Conservation (phyloP, 2,113 vertebrate genomes). For the Chaetodon auriga region DNA sequence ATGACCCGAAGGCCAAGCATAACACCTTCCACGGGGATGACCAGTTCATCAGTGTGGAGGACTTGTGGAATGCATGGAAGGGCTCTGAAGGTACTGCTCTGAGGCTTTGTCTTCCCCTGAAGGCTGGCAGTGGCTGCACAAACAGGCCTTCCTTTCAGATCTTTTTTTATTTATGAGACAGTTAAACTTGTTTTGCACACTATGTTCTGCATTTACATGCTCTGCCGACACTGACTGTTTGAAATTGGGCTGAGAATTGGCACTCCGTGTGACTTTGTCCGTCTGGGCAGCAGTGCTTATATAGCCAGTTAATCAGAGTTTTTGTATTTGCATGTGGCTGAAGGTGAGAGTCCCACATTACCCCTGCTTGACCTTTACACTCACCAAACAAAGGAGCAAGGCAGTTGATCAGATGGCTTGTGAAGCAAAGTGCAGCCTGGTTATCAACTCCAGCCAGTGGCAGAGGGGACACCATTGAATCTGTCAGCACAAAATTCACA, state of each 20-base stretch:
- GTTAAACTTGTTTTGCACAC: constrained; percentile 1
- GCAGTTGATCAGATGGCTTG: constrained; percentile 40
- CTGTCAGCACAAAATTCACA: constrained; percentile 72
- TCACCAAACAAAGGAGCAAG: constrained; percentile 3
- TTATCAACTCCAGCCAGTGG: constrained; percentile 49
- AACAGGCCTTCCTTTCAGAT: constrained; percentile 13
- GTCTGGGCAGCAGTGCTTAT: neutral
- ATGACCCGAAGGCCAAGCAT: constrained; percentile 96
- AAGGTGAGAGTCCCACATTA: neutral
- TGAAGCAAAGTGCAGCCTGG: constrained; percentile 49
- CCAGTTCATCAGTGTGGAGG: constrained; percentile 97
- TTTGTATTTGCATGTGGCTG: neutral
- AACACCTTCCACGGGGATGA: constrained; percentile 98
- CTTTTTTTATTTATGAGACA: neutral
- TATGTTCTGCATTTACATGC: neutral
- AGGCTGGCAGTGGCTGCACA: constrained; percentile 2
- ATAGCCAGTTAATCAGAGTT: neutral
- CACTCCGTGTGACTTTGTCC: neutral
- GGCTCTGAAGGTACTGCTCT: constrained; percentile 90
- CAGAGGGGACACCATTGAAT: constrained; percentile 51
- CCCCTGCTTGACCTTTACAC: constrained; percentile 27
- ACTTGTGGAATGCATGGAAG: constrained; percentile 97
- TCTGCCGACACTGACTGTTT: neutral
- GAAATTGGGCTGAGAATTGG: neutral
- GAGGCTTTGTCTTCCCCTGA: neutral